Evolutionary conservation across 2,797 vertebrate genomes (phyloP), one percentile per base, ranked within the genome.

Genomic region (Malurus splendens): DNA sequence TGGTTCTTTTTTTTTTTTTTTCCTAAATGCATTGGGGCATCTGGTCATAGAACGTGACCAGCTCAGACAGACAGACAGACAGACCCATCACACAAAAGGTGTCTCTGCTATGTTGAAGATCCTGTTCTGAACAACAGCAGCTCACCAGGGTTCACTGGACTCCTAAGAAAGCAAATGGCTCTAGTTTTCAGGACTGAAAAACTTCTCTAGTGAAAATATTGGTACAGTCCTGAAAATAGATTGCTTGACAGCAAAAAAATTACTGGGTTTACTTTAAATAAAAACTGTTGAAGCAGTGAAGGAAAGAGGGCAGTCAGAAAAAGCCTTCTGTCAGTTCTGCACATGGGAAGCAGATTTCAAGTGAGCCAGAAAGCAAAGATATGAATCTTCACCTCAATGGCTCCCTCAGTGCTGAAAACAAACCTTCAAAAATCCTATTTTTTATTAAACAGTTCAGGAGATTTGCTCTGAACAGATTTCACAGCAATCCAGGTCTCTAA

Each of bases 401-500:
- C 59, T 89, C 86, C 73, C 77, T 92, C 6, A 87, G 77, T 64
- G 82, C 74, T 3, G 32, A 83, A 86, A 92, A 66, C 55, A 87
- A 94, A 86, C 67, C 82, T 89, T 79, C 67, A 81, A 73, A 82
- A 94, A 95, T 64, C 70, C 87, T 57, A 75, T 82, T 95, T 90
- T 87, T 90, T 60, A 90, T 66, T 14, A 60, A 90, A 90, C 62
- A 79, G 70, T 90, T 91, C 52, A 93, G 85, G 76, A 93, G 92
- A 90, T 93, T 86, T 94, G 48, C 62, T 67, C 66, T 41, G 38
- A 93, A 91, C 79, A 83, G 67, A 87, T 76, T 94, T 87, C 87
- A 76, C 87, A 87, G 70, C 67, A 92, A 86, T 76, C 67, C 92
- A 92, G 90, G 89, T 90, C 92, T 87, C 71, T 84, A 92, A 95